Base-by-base conservation (phyloP, 2,113 vertebrate species). In the Nothobranchius furzeri region DNA sequence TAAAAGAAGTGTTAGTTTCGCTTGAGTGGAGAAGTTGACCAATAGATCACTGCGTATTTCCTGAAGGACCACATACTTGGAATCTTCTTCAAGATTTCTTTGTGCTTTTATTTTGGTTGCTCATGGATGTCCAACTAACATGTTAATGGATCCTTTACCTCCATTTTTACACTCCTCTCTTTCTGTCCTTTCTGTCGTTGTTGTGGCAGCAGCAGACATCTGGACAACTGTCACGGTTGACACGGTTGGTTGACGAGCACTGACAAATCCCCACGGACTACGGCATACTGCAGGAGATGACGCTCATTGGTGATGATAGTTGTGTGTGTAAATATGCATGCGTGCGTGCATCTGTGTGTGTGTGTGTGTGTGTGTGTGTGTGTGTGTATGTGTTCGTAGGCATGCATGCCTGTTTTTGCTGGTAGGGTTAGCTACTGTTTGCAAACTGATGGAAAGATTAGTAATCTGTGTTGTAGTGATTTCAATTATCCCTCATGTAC, bases 151-250 rank as follows among this genome's bases (percentile, higher is more conserved):
- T 84, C 80, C 70, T 79, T 63, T 67, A 66, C 64, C 66, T 68
- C 68, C 66, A 54, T 79, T 73, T 40, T 70, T 83, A 75, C 67
- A 30, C 62, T 70, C 65, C 68, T 67, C 83, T 85, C 73, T 70
- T 73, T 78, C 82, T 76, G 75, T 82, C 84, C 83, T 82, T 82
- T 78, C 82, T 86, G 86, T 89, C 89, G 85, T 84, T 78, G 64
- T 54, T 7, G 82, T 85, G 86, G 86, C 89, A 82, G 85, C 89
- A 75, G 86, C 84, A 92, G 92, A 93, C 93, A 94, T 94, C 93
- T 94, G 93, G 92, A 91, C 91, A 87, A 91, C 89, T 93, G 93
- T 94, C 92, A 93, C 76, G 86, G 88, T 93, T 86, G 89, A 92
- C 90, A 92, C 85, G 87, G 88, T 92, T 88, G 83, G 85, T 89